Base-by-base conservation (phyloP, 2,113 vertebrate genomes). In the Calidris pugnax region DNA sequence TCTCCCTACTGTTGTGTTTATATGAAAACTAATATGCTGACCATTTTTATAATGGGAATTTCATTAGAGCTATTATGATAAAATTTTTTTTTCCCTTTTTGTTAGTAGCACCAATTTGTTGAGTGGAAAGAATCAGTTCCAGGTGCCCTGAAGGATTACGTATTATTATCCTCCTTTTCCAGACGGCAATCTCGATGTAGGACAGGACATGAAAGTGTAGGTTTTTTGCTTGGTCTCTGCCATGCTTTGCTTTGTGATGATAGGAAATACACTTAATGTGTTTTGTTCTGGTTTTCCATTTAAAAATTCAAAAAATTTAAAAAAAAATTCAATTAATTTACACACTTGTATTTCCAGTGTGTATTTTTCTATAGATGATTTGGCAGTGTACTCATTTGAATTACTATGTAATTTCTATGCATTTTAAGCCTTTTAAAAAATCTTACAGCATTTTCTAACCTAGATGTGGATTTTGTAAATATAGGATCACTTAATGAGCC, bases 401-500 rank as follows among this genome's bases (percentile, higher is more conserved):
- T 86, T 86, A 48, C 35, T 60, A 33, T 22, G 14, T 14, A 51
- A 66, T 57, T 35, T 80, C 20, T 77, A 9, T 33, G 14, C 51
- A 35, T 95, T 89, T 90, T 80, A 80, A 43, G 5, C 20, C 12
- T 87, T 91, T 41, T 3, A 32, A 94, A 87, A 95, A 78, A 39
- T 47, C 48, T 37, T 62, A 15, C 1, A 39, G 12, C 7, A 20
- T 90, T 83, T 86, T 82, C 62, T 73, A 14, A 86, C 17, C 35
- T 64, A 48, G 19, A 2, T 78, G 24, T 82, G n/a, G 35, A 30
- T 90, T 93, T 57, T 90, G 6, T 82, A 85, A 85, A 57, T 91
- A 72, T 9, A 64, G 27, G 26, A 35, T 67, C 18, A 32, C 55
- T 78, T 74, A 67, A 27, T 63, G 43, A 82, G 22, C 63, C 45